Percentiles rank a stretch among this genome's conserved stretches.
phyloP scores from a whole-genome alignment of 2,888 invertebrate genomes.

The Tinea semifulvella region DNA sequence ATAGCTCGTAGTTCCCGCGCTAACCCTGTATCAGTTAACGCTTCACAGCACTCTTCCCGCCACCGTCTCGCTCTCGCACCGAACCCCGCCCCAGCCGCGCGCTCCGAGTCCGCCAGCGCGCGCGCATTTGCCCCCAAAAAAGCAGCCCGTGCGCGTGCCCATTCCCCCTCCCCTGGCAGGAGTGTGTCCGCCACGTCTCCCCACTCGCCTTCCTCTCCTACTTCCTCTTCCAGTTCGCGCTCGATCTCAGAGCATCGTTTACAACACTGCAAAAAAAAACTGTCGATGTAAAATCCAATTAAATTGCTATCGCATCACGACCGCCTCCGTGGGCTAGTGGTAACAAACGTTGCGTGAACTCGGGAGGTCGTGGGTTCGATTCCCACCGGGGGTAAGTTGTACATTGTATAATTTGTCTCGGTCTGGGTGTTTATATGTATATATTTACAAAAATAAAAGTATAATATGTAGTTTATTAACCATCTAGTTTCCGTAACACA shows the following conservation, averaged over 20 bases:
- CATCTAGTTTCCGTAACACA: too few relatives aligned
- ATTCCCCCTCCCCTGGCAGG: constrained; percentile 18
- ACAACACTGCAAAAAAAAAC: too few relatives aligned
- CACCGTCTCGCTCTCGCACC: constrained; percentile 2
- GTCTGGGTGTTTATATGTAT: too few relatives aligned
- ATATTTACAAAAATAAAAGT: too few relatives aligned
- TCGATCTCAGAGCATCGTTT: neutral
- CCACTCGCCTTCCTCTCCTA: constrained; percentile 21
- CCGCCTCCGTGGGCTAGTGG: too few relatives aligned
- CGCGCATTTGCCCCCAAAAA: constrained; percentile 24
- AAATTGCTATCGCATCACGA: too few relatives aligned
- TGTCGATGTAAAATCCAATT: too few relatives aligned
- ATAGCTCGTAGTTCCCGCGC: constrained; percentile 23
- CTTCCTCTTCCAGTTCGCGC: neutral
- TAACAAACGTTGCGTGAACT: too few relatives aligned
- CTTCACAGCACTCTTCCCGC: constrained; percentile 16
- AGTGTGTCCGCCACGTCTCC: constrained; percentile 26
- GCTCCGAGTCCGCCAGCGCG: constrained; percentile 14
- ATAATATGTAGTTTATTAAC: too few relatives aligned
- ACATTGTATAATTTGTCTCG: too few relatives aligned
- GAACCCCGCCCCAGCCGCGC: constrained; percentile 1
- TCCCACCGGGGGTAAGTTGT: too few relatives aligned
- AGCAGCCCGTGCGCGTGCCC: constrained; percentile 27
- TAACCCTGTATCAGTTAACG: constrained; percentile 20
- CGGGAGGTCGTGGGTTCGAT: too few relatives aligned